Percentiles rank a stretch among this genome's conserved stretches.
Evolutionary conservation across 2,113 vertebrate genomes (phyloP).

Genomic region (Oncorhynchus keta): DNA sequence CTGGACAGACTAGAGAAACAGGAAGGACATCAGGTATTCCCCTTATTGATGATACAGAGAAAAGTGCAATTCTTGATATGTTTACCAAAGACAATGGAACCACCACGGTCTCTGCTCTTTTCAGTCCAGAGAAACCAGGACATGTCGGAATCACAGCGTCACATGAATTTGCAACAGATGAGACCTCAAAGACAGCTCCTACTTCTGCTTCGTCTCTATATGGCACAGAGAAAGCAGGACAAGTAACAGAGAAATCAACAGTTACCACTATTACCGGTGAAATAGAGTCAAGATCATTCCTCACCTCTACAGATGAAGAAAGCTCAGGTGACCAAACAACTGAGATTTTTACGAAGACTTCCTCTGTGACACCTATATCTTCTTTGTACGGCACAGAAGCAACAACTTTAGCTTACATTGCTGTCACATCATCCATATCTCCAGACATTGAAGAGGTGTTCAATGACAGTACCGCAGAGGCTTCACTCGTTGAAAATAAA

Average conservation of each 20-base stretch:
- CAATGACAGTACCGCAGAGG: neutral
- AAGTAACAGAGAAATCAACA: neutral
- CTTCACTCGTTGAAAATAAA: neutral
- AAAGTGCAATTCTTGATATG: too few species aligned
- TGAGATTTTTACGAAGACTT: neutral
- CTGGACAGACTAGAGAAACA: too few species aligned
- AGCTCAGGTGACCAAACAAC: neutral
- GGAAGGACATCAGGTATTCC: too few species aligned
- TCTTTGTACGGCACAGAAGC: neutral
- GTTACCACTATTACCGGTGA: neutral
- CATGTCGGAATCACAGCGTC: too few species aligned
- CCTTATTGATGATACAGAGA: too few species aligned
- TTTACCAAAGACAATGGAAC: too few species aligned
- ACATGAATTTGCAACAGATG: neutral
- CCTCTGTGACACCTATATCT: neutral
- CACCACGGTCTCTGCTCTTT: too few species aligned
- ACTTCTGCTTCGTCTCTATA: neutral
- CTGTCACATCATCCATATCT: neutral
- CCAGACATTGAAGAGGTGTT: neutral
- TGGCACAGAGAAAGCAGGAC: too few species aligned
- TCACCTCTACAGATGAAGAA: neutral
- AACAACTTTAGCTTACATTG: neutral
- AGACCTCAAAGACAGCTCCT: neutral
- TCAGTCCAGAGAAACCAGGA: too few species aligned
- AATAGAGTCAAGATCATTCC: neutral